phyloP scores from a whole-genome alignment of 2,888 invertebrate species.

The Tinea trinotella region DNA sequence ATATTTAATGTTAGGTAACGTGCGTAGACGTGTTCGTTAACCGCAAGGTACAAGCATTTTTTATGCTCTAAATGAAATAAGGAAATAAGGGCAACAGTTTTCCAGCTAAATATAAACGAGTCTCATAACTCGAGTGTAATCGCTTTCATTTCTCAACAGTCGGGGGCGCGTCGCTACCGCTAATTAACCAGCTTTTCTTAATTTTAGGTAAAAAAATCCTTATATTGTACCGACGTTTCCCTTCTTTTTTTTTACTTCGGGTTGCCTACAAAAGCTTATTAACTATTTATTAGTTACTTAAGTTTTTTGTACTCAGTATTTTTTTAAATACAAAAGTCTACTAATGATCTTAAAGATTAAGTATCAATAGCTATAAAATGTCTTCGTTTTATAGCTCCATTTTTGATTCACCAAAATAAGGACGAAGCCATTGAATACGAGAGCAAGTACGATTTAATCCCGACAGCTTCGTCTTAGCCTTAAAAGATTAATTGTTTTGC shows the following conservation, averaged over 20 bases:
- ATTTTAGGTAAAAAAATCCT: slow-evolving; percentile 27
- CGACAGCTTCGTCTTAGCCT: slow-evolving; percentile 7
- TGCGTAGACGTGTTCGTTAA: neutral
- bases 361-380: too few relatives aligned
- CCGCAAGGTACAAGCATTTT: slow-evolving; percentile 3
- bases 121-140: slow-evolving; percentile 54
- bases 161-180: slow-evolving; percentile 36
- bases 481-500: slow-evolving; percentile 13
- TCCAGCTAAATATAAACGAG: slow-evolving; percentile 47
- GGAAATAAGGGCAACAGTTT: slow-evolving; percentile 41
- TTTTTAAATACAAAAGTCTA: too few relatives aligned
- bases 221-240: neutral
- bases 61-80: slow-evolving; percentile 30
- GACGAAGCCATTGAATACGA: neutral
- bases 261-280: neutral
- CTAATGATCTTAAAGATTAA: too few relatives aligned
- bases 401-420: neutral
- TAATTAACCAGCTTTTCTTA: slow-evolving; percentile 45
- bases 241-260: neutral
- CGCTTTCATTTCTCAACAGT: slow-evolving; percentile 51
- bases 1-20: neutral
- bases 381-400: neutral
- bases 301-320: too few relatives aligned
- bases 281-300: too few relatives aligned
- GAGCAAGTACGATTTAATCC: neutral